These are phyloP conservation scores for Corapipo altera DNA, from an alignment of 2,113 vertebrate species.

Conservation along the genomic window DNA sequence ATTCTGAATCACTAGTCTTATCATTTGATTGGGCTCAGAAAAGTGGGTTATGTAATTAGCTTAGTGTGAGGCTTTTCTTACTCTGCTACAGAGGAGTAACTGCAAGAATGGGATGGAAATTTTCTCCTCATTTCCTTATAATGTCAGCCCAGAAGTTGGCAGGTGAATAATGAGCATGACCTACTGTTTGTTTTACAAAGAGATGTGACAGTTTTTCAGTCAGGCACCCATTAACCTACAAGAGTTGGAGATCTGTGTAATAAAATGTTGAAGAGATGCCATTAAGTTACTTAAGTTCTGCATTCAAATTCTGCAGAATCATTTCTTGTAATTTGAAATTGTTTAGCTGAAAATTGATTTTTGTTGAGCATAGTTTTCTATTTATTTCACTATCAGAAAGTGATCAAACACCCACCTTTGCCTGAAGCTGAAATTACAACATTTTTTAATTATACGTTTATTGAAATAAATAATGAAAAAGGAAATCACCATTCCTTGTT, in stretches of 20 bases:
- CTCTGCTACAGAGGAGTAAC: background rate
- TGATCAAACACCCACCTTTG: background rate
- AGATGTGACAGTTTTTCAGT: background rate
- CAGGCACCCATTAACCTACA: background rate
- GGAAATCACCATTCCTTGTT: background rate
- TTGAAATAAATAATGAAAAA: background rate
- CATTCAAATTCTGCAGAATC: background rate
- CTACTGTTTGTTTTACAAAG: background rate
- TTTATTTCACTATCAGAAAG: background rate
- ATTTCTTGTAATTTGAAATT: background rate
- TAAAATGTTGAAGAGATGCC: background rate
- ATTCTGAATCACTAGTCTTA: background rate
- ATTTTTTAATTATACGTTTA: background rate
- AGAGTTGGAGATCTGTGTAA: background rate
- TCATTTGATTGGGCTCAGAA: background rate
- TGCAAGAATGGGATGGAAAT: background rate
- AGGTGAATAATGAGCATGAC: background rate
- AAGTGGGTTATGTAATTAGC: background rate
- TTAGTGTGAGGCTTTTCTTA: background rate
- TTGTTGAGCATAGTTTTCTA: background rate
- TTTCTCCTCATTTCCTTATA: background rate
- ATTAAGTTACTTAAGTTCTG: background rate
- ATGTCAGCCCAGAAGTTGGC: background rate
- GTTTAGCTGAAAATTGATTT: background rate
- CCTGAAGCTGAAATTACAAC: background rate